Conservation (phyloP, 2,797 vertebrate species). For the Tokudaia muenninki region DNA sequence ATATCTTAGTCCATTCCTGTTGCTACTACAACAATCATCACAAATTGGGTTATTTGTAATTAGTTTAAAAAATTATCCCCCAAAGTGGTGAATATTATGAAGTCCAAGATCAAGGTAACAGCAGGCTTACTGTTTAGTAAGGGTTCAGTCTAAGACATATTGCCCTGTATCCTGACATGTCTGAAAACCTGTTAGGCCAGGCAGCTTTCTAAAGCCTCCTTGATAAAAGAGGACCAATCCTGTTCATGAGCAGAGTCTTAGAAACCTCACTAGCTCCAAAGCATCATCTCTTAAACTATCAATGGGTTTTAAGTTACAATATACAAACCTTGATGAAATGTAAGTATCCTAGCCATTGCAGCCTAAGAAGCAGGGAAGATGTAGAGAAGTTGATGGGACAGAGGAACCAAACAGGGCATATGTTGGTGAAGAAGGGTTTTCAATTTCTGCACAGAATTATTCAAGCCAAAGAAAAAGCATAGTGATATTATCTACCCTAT, state of each 20-base stretch:
- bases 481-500: background rate
- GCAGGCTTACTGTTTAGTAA: background rate
- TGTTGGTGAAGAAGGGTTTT: background rate
- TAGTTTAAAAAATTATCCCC: background rate
- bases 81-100: background rate
- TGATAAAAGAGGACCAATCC: background rate
- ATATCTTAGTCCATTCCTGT: background rate
- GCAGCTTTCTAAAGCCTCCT: background rate
- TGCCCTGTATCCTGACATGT: background rate
- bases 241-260: background rate
- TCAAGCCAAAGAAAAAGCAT: background rate
- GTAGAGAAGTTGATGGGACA: background rate
- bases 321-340: background rate
- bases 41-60: background rate
- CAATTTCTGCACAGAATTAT: background rate
- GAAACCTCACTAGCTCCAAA: background rate
- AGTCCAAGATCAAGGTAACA: background rate
- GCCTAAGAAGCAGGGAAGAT: background rate
- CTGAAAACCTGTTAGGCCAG: background rate
- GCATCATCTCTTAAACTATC: background rate
- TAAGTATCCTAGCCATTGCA: background rate
- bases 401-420: background rate
- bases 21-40: background rate
- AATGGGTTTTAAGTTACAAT: background rate
- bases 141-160: background rate